phyloP scores from a whole-genome alignment of 2,888 invertebrate genomes.

The Lasiommata megera region DNA sequence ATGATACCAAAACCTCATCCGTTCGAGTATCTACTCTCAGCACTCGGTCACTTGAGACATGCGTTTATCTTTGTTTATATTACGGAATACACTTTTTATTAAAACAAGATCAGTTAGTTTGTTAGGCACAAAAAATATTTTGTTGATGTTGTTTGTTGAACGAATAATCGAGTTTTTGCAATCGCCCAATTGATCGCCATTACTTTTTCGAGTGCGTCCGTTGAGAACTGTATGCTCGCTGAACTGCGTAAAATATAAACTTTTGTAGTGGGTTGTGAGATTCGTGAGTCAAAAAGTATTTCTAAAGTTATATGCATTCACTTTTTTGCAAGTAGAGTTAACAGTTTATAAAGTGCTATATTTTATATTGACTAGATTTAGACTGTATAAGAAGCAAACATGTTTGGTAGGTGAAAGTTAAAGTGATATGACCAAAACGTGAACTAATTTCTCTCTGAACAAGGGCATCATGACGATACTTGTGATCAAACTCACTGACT shows the following conservation, averaged over 20 bases:
- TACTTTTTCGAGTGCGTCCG: too few relatives aligned
- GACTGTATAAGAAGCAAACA: constrained; percentile 15
- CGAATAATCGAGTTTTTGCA: too few relatives aligned
- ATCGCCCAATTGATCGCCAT: too few relatives aligned
- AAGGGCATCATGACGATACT: background rate
- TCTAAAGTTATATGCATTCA: constrained; percentile 26
- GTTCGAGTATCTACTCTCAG: too few relatives aligned
- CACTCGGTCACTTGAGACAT: too few relatives aligned
- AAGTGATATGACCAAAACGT: constrained; percentile 19
- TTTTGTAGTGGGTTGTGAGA: constrained; percentile 57
- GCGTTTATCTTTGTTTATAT: too few relatives aligned
- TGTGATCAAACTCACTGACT: too few relatives aligned
- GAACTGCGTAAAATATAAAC: constrained; percentile 1
- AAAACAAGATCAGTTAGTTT: too few relatives aligned
- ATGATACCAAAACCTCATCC: too few relatives aligned
- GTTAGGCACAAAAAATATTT: too few relatives aligned
- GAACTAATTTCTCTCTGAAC: constrained; percentile 5
- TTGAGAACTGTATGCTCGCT: background rate
- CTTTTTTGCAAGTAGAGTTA: constrained; percentile 11
- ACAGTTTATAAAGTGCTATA: constrained; percentile 19
- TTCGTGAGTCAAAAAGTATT: constrained; percentile 40
- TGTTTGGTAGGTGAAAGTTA: constrained; percentile 21
- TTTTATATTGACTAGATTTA: constrained; percentile 20
- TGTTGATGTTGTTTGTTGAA: too few relatives aligned
- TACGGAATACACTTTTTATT: too few relatives aligned